These are phyloP conservation scores for Scatophagus argus DNA, from an alignment of 2,113 vertebrate genomes.

Conservation along the genomic window DNA sequence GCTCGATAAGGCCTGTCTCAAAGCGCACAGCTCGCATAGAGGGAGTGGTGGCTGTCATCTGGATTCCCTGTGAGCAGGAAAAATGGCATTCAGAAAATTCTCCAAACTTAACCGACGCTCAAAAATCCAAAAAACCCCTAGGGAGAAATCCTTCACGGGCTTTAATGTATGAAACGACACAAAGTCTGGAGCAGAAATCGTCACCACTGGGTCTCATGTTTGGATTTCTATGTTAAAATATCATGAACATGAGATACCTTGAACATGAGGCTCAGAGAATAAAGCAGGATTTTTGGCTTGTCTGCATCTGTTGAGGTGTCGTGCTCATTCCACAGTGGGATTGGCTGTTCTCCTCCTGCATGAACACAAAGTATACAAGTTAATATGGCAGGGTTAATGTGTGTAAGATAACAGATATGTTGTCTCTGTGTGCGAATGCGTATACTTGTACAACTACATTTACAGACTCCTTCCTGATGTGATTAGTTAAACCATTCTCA, in stretches of 20 bases:
- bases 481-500: background rate
- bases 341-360: slow-evolving; percentile 96
- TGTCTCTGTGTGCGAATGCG: background rate
- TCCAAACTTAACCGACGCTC: too few species aligned
- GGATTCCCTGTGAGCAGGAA: slow-evolving; percentile 89
- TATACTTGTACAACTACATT: background rate
- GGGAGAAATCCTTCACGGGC: background rate
- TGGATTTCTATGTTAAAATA: background rate
- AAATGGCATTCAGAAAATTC: background rate
- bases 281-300: slow-evolving; percentile 97
- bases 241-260: slow-evolving; percentile 87
- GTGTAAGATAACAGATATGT: background rate
- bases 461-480: background rate
- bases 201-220: background rate
- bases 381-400: background rate
- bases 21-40: slow-evolving; percentile 98
- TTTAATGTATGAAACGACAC: background rate
- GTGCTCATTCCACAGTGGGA: slow-evolving; percentile 98
- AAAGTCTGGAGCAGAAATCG: background rate
- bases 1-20: slow-evolving; percentile 96
- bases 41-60: slow-evolving; percentile 97
- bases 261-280: slow-evolving; percentile 95
- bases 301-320: slow-evolving; percentile 95
- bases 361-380: slow-evolving; percentile 11
- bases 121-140: background rate